Evolutionary conservation across 2,113 vertebrate species (phyloP), one percentile per base, ranked within the genome.

Genomic region (Scalopus aquaticus): DNA sequence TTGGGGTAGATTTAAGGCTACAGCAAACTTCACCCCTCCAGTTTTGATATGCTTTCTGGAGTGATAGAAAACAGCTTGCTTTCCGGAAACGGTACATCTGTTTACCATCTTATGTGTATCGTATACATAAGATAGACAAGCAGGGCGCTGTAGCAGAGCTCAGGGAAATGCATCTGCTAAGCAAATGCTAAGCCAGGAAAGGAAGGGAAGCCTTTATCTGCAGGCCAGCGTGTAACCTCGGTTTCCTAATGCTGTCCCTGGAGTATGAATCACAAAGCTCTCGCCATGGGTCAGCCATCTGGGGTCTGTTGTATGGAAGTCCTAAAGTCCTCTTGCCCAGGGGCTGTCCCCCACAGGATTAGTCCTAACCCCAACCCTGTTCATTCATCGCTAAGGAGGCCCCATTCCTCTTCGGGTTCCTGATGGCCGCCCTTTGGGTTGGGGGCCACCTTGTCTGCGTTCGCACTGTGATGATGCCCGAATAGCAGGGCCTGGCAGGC

Each of bases 41-140:
- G 73, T 86, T 77, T 88, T 89, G 16, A 74, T 94, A 78, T 65
- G 37, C 91, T 93, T 96, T 93, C 60, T 83, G 79, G 90, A 91
- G 13, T 85, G 89, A 91, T 51, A 76, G 69, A 54, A 93, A 95
- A 93, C 54, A 88, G 67, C 77, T 93, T 91, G 64, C 35, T 86
- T 94, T 58, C n/a, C 78, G 67, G 79, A 62, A 93, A 88, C 74
- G n/a, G 6, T 51, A 28, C 37, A 35, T 30, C 22, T 49, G 32
- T 81, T 67, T 20, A 60, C 35, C 86, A 62, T 88, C 35, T 88
- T 58, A 49, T 20, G 65, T 64, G 56, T 70, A 32, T 79, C 77
- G 56, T 94, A 65, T 37, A 6, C 84, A 69, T 73, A 94, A 77
- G 56, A 85, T 56, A 89, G 39, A 88, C 13, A 10, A 51, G 81